Evolutionary conservation across 2,113 vertebrate genomes (phyloP), one percentile per base, ranked within the genome.

Genomic region (Tachysurus vachellii): DNA sequence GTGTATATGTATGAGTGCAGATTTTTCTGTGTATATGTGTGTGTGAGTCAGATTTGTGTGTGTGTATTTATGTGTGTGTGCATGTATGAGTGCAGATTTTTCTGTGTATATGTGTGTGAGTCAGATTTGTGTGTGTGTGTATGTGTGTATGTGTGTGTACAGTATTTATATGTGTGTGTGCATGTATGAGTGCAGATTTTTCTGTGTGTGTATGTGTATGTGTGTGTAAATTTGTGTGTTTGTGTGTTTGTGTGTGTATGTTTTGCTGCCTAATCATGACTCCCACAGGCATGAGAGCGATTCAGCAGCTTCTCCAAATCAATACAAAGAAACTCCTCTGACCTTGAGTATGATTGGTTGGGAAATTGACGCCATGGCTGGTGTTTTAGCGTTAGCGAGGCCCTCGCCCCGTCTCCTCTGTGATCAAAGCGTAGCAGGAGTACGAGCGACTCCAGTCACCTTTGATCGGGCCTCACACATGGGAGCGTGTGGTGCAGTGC

Each of bases 361-460:
- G 70, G 90, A 86, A 89, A 91, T 86, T 86, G 84, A 91, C 86
- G 77, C 82, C 81, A 89, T 86, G 84, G 84, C 88, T 70, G 23
- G 53, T 70, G 77, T 73, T 80, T 50, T 50, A 50, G 47, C 47
- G 36, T 76, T 88, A 68, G 81, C 56, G 42, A 54, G 82, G 84
- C 64, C 64, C 66, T 84, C 77, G 80, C 70, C 71, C 61, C 53
- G 62, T 50, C 21, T 28, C 82, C 80, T 83, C 80, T 21, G 47
- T 85, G 89, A 90, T 90, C 79, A 87, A 85, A 87, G 87, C 59
- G 26, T 54, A 53, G 70, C 79, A 82, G 14, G 64, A 84, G 86
- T 80, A 75, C 9, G 73, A 82, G 86, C 73, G 53, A 50, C 57
- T 82, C 26, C 61, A 50, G 53, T 87, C 86, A 89, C 83, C 86